phyloP scores from a whole-genome alignment of 1,140 invertebrate species.

The Cyphomyrmex costatus region DNA sequence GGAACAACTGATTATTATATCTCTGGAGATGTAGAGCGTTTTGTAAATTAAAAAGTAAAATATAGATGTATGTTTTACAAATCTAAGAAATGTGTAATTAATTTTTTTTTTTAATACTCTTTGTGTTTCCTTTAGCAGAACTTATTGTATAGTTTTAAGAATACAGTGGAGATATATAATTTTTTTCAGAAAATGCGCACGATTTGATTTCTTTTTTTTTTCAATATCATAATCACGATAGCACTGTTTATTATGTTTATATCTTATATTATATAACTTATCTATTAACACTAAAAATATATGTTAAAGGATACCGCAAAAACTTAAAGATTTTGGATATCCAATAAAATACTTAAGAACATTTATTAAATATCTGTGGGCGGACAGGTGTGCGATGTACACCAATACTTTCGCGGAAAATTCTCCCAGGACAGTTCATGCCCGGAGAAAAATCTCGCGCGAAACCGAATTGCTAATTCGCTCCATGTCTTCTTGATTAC shows the following conservation, averaged over 20 bases:
- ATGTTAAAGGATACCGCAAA: not conserved
- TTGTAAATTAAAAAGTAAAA: not conserved
- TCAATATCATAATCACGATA: not conserved
- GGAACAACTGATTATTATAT: not conserved
- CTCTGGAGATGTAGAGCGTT: not conserved
- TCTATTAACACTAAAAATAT: not conserved
- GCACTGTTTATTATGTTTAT: not conserved
- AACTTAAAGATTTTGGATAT: not conserved
- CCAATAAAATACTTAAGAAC: conserved; percentile 30
- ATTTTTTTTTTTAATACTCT: not conserved
- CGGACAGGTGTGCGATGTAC: not conserved
- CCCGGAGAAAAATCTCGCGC: conserved; percentile 63
- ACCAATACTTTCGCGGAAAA: conserved; percentile 61
- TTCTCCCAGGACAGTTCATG: conserved; percentile 51
- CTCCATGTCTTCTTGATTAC: conserved; percentile 74
- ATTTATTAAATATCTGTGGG: not conserved
- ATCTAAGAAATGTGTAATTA: not conserved
- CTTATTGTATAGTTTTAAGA: not conserved
- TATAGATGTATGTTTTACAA: not conserved
- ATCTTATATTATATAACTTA: not conserved
- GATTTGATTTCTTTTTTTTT: not conserved
- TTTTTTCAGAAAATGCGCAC: not conserved
- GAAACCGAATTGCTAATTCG: conserved; percentile 77
- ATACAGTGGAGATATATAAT: not conserved
- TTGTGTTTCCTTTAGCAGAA: not conserved